Conservation (phyloP, 2,797 vertebrate genomes). For the Taenioides sp. region DNA sequence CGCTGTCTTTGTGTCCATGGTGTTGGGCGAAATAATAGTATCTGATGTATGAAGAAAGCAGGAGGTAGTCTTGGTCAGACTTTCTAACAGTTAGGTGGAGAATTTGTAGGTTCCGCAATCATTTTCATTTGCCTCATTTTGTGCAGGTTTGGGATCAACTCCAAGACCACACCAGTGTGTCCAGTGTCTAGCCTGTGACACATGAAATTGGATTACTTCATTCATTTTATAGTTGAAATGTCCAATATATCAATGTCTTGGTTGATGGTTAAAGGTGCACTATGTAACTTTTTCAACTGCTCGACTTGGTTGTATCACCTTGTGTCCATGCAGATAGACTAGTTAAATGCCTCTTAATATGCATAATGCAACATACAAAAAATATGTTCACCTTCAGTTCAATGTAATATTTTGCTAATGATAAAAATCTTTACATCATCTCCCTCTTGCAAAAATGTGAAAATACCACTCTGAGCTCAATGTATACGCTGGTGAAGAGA, state of each 20-base stretch:
- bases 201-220: neutral
- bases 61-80: neutral
- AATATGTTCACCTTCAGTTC: no score
- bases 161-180: no score
- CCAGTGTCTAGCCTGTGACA: neutral
- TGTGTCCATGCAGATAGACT: no score
- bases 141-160: neutral
- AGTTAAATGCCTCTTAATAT: no score
- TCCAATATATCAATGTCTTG: no score
- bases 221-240: neutral
- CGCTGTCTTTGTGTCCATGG: slow-evolving; percentile 44
- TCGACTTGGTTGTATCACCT: no score
- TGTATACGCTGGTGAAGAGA: slow-evolving; percentile 43
- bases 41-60: slow-evolving; percentile 49
- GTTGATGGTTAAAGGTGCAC: no score
- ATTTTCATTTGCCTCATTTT: neutral
- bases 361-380: no score
- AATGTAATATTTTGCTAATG: no score
- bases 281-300: no score
- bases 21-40: slow-evolving; percentile 25
- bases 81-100: neutral
- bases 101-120: neutral
- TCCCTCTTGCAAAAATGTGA: no score
- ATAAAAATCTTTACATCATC: no score
- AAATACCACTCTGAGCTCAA: slow-evolving; percentile 50